Base-by-base conservation (phyloP, 2,113 vertebrate genomes). In the Cyanistes caeruleus region DNA sequence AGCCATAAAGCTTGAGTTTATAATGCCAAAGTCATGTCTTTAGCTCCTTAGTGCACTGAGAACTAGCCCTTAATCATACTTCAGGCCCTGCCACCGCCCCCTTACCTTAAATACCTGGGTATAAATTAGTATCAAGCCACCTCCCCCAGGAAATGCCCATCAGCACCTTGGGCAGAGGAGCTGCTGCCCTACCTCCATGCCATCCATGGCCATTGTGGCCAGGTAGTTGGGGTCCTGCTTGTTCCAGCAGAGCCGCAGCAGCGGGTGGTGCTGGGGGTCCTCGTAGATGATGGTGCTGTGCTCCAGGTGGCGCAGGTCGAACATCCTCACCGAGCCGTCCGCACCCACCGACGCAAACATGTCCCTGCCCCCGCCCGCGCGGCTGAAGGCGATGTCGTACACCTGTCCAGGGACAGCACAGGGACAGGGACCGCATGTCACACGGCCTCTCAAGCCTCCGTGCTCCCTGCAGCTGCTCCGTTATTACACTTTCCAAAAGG, bases 261-360 rank as follows among this genome's bases (percentile, higher is more conserved):
- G 97, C 0, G 99, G 99, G 92, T 99, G 99, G 96, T 99, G 99
- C 96, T 99, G 99, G 4, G 99, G 99, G 95, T 99, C 99, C 92
- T 99, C 99, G 2, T 99, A 99, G 94, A 99, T 99, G 93, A 99
- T 99, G 97, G 99, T 99, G 98, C 99, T 99, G 97, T 99, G 99
- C 75, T 99, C 99, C 97, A 99, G 97, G 92, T 99, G 99, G 8
- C 99, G 98, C 7, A 99, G 98, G 90, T 99, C 99, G 17, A 99
- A 99, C 99, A 99, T 99, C 44, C 99, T 97, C 63, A 99, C 99
- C 0, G 99, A 99, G 58, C 99, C 99, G 11, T 99, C 99, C 0
- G 99, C 99, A 3, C 99, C 99, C 52, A 99, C 99, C 1, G 99
- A 99, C 19, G 99, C 99, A 5, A 99, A 99, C 99, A 99, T 99